Evolutionary conservation across 2,797 vertebrate species (phyloP), one percentile per base, ranked within the genome.

Genomic region (Xyrichtys novacula): DNA sequence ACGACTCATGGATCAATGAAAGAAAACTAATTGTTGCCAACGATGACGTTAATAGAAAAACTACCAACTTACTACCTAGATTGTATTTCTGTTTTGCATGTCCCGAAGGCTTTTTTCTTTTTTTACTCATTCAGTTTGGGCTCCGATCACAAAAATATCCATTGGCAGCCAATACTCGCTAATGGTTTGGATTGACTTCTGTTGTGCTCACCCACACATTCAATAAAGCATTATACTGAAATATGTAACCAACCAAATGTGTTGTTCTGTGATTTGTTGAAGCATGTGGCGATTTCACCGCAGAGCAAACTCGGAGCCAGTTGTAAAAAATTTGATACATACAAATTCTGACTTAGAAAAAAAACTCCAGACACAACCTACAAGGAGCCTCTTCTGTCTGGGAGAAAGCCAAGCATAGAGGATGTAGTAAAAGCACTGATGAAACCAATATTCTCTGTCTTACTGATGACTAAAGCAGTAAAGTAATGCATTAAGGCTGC

Each of bases 401-500:
- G 50, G 75, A 20, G 53, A 61, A 65, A 72, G 73, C 69, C 73
- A 75, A 62, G 69, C 57, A 79, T 78, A 73, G 38, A 7, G 70
- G 68, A 80, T 71, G 67, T 57, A 72, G 64, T 78, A 74, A 81
- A 81, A 87, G 55, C 68, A 62, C 73, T 52, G 38, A 81, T 71
- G 60, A 74, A 76, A 63, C 52, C 56, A 52, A 65, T 65, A 55
- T 65, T 81, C 58, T 74, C 69, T 54, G 49, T 6, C 62, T 53
- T 52, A 39, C 71, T 80, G 63, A 84, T 82, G 76, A 78, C 63
- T 74, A 15, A 71, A 57, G 68, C 62, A 65, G 54, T 73, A 72
- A 75, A 76, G 59, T 58, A 71, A 80, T 72, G 81, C 72, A 89
- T 86, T 87, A 85, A 86, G 78, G 72, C 74, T 81, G 73, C 79